Evolutionary conservation across 2,888 invertebrate genomes (phyloP).

Genomic region (Caenorhabditis panamensis): DNA sequence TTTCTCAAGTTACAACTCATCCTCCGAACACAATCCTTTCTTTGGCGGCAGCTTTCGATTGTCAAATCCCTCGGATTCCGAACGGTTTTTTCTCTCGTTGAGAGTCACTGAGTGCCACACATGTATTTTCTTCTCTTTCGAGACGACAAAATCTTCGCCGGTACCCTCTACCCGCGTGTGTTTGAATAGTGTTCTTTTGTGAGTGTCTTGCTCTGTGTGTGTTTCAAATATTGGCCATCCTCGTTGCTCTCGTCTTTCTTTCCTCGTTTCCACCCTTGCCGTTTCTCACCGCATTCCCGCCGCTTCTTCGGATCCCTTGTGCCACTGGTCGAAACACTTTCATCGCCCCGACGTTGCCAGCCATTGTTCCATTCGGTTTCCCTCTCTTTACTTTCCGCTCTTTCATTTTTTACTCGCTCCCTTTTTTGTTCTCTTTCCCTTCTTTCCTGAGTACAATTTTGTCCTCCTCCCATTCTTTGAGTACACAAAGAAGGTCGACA

Average conservation of each 20-base stretch:
- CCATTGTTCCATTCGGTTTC: slow-evolving; percentile 10
- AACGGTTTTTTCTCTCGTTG: slow-evolving; percentile 6
- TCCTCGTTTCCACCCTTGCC: slow-evolving; percentile 2
- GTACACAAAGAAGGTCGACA: neutral
- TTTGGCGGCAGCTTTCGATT: neutral
- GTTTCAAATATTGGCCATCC: slow-evolving; percentile 55
- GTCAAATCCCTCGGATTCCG: neutral
- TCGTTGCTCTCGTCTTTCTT: slow-evolving; percentile 15
- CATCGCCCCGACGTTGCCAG: neutral
- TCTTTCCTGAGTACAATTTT: neutral
- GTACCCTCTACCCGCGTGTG: slow-evolving; percentile 11
- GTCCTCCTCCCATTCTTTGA: neutral
- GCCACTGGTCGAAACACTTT: neutral
- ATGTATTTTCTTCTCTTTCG: neutral
- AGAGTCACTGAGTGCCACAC: slow-evolving; percentile 6
- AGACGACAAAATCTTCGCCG: slow-evolving; percentile 24
- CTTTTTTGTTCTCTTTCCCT: neutral
- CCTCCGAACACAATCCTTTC: neutral
- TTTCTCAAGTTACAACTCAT: too few relatives aligned
- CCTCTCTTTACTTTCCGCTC: neutral
- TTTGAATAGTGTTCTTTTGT: slow-evolving; percentile 60
- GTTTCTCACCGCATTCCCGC: slow-evolving; percentile 3
- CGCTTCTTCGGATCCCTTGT: slow-evolving; percentile 37
- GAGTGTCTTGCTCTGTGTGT: slow-evolving; percentile 49
- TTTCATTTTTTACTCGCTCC: slow-evolving; percentile 1